Base-by-base conservation (phyloP, 2,888 invertebrate genomes). In the Hirtodrosophila histrioides region DNA sequence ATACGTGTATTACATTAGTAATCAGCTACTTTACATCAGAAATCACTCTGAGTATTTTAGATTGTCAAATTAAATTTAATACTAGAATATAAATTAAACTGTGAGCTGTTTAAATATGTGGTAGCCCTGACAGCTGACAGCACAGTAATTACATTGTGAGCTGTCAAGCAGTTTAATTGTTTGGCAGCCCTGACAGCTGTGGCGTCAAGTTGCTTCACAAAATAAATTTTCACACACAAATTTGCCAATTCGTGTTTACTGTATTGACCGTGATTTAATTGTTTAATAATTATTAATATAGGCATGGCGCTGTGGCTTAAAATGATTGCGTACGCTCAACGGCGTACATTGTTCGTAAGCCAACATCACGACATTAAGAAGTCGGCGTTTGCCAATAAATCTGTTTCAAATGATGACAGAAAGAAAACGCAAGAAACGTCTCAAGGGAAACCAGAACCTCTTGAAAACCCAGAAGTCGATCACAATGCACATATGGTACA, bases 111-210 rank as follows among this genome's bases (percentile, higher is more conserved):
- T 3, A 31, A 9, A 7, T 6, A 7, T 31, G 1, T 31, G 31
- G 8, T 9, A 31, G 31, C 31, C 31, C 31, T 31, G 31, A 31
- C 31, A 31, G 9, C 31, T 31, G 31, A 7, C 31, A 9, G 9
- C 1, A 27, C 6, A 27, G 5, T 27, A 27, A 27, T 27, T 5
- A 27, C 2, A 29, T 39, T 31, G 4, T 4, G 7, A 39, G 36
- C 6, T 10, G 8, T 27, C 5, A 17, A 36, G 1, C 23, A 58
- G 4, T 48, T 43, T 7, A 40, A 29, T 12, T 17, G 31, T 46
- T 55, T 64, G 73, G 72, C 67, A 69, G 39, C 58, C 6, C 50
- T 39, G 31, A 51, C 48, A 49, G 41, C 50, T 69, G 69, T 31
- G 24, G 24, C 17, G 10, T 55, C 29, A 45, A 37, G 36, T 49